Evolutionary conservation across 2,113 vertebrate species (phyloP).

Genomic region (Clarias magur): DNA sequence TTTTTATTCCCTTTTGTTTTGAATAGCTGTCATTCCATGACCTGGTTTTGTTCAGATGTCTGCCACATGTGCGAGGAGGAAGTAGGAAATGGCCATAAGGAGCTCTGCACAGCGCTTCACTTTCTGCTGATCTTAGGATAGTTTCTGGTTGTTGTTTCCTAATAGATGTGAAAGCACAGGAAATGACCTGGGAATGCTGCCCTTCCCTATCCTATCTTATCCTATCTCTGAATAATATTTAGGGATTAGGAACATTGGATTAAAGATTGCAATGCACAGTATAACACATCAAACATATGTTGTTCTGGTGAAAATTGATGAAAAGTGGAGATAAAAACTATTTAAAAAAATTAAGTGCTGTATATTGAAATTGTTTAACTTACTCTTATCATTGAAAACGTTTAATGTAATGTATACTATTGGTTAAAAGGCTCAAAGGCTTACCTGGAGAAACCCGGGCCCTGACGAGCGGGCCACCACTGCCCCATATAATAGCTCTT

Average conservation of each 20-base stretch:
- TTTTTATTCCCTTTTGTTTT: slow-evolving; percentile 25
- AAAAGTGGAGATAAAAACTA: background rate
- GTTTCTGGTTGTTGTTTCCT: background rate
- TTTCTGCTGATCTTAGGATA: background rate
- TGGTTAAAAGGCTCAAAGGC: background rate
- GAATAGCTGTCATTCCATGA: slow-evolving; percentile 35
- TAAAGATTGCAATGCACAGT: background rate
- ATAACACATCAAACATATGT: background rate
- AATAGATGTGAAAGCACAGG: background rate
- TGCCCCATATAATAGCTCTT: background rate
- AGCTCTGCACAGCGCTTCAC: slow-evolving; percentile 10
- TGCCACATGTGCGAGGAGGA: slow-evolving; percentile 34
- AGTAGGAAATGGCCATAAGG: background rate
- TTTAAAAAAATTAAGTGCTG: too few species aligned
- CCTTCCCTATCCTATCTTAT: background rate
- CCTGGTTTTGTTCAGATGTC: slow-evolving; percentile 41
- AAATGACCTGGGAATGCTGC: background rate
- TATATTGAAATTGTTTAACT: background rate
- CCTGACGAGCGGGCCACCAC: background rate
- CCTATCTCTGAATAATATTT: background rate
- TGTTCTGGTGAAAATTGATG: background rate
- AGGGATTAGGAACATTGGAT: background rate
- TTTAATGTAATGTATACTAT: too few species aligned
- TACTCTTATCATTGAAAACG: too few species aligned
- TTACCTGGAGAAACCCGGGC: background rate